Evolutionary conservation across 2,113 vertebrate genomes (phyloP), one percentile per base, ranked within the genome.

Genomic region (Rallus limicola): DNA sequence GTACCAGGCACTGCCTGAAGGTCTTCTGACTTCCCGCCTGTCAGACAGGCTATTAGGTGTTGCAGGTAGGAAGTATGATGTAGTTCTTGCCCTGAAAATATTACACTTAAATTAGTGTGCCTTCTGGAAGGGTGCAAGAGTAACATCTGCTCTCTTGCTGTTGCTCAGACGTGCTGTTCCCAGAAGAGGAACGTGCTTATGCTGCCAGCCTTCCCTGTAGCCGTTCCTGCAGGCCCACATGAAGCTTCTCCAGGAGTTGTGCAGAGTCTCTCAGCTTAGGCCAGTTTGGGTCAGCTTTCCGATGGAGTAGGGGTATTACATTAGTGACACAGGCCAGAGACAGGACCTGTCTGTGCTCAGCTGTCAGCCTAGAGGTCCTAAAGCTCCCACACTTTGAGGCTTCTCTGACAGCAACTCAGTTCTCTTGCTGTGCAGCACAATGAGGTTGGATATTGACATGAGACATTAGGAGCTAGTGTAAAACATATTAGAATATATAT

Each of bases 281-380:
- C 10, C 33, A 3, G 31, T 13, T 31, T 52, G 40, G 63, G 23
- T 53, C 50, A 50, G 56, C 5, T 0, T 2, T 29, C 2, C 7
- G 5, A 44, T 31, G 60, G 29, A 46, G 38, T 2, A 46, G 26
- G 46, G 26, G 10, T 67, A 3, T 44, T 58, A 8, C 16, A 2
- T 1, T 24, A 42, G 15, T 13, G 70, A 33, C 53, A 28, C 14
- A 20, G 55, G 46, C 28, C 1, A 0, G 55, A 63, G 55, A 50
- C 1, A 1, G 63, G 38, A 25, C 7, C 6, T 6, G 3, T 6
- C 36, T 21, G 52, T 63, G 71, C 84, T 20, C 68, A 25, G 72
- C 44, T 60, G 25, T 53, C 60, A 48, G 36, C 64, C 38, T 42
- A 5, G 18, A 52, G 28, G 20, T 63, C 79, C 52, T 68, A 14